A percentile compares a stretch with the other conserved stretches of the same genome.
phyloP scores from a whole-genome alignment of 2,797 vertebrate species.

The Falco berigora region DNA sequence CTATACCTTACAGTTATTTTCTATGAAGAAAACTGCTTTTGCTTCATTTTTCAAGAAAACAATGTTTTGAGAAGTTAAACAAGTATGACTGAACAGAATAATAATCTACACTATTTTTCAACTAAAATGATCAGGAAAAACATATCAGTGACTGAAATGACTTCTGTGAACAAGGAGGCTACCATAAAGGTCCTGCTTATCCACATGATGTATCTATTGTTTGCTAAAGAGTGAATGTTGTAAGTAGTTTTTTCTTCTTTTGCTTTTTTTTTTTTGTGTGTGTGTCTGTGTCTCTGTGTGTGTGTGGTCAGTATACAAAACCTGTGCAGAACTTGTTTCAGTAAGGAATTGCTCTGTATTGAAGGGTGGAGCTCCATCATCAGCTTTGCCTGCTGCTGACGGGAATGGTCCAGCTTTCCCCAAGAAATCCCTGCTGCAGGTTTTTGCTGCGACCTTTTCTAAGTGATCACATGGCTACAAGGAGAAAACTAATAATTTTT shows the following conservation, averaged over 20 bases:
- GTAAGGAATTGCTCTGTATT: not conserved
- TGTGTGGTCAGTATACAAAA: not conserved
- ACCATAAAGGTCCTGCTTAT: not conserved
- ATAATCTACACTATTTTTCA: not conserved
- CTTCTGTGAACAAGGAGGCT: not conserved
- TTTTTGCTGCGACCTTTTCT: not conserved
- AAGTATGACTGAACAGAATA: not conserved
- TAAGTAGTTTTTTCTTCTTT: not conserved
- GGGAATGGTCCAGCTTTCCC: not conserved
- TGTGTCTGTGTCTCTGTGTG: not conserved
- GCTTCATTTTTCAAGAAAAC: not conserved
- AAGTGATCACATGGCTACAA: not conserved
- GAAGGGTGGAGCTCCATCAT: not conserved
- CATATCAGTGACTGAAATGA: not conserved
- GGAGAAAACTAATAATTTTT: not conserved
- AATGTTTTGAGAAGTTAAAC: not conserved
- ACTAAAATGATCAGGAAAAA: not conserved
- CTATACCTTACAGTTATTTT: not conserved
- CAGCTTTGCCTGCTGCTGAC: not conserved
- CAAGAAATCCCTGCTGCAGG: not conserved
- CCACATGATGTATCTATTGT: not conserved
- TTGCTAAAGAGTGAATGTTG: not conserved
- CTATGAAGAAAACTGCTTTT: not conserved
- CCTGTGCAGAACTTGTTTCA: not conserved
- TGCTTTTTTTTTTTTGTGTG: accelerated